These are phyloP conservation scores for Meriones unguiculatus DNA, from an alignment of 2,113 vertebrate genomes.

Conservation along the genomic window DNA sequence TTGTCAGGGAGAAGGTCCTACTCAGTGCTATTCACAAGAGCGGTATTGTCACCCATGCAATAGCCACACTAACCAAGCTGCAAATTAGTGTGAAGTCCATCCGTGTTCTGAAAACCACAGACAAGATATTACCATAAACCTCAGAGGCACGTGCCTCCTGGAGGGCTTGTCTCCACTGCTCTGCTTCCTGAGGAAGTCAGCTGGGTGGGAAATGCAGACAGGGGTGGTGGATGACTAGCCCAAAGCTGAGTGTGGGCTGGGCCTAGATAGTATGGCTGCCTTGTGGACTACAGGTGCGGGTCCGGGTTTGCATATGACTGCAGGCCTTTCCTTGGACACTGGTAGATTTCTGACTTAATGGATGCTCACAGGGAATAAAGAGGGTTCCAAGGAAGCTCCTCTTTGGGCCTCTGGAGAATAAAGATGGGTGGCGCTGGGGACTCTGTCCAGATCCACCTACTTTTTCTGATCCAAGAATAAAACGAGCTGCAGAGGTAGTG, in stretches of 20 bases:
- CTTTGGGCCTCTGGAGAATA: accelerated
- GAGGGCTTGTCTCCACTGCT: accelerated
- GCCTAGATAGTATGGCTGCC: too few species aligned
- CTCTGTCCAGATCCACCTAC: background rate
- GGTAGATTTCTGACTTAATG: background rate
- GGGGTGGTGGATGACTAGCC: background rate
- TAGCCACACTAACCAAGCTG: background rate
- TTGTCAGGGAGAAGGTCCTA: accelerated
- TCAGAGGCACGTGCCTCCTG: background rate
- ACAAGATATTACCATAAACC: background rate
- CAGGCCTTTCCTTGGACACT: background rate
- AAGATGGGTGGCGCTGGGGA: too few species aligned
- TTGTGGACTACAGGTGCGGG: accelerated
- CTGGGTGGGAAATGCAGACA: too few species aligned
- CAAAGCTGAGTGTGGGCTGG: background rate
- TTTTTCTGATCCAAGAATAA: background rate
- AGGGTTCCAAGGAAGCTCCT: accelerated
- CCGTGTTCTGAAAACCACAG: background rate
- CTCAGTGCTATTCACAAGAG: background rate
- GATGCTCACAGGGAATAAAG: accelerated
- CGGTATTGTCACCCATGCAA: background rate
- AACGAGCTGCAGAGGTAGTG: background rate
- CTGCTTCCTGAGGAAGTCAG: background rate
- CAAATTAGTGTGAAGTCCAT: background rate
- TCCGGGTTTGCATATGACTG: accelerated